Evolutionary conservation across 2,888 invertebrate species (phyloP), one percentile per base, ranked within the genome.

Genomic region (Adelognathus sp.): DNA sequence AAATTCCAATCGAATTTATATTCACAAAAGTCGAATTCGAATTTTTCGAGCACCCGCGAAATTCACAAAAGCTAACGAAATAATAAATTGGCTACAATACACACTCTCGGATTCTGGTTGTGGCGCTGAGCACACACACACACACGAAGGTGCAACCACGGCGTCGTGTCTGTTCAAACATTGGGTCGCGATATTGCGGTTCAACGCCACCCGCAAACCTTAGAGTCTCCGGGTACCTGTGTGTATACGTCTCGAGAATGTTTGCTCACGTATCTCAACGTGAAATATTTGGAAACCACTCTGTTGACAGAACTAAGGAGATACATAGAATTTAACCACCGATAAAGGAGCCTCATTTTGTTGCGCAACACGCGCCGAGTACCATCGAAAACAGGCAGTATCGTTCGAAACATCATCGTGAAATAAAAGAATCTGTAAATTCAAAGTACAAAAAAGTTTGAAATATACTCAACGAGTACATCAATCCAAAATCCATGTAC

Each of bases 101-200:
- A 29, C 14, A 6, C 18, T 18, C 7, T n/a, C 21, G 41, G 16
- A 36, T 41, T 14, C 41, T n/a, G 9, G 18, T 3, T 44, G 44
- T 44, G 6, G 44, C 14, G 14, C n/a, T n/a, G n/a, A n/a, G n/a
- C n/a, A n/a, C 16, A 44, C 44, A 44, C 1, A 3, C 14, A n/a
- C 44, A 44, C 67, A 52, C 52, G 39, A 46, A n/a, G 58, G 21
- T 33, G 58, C 58, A 50, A 60, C 33, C 58, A 46, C 70, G 36
- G 33, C 33, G 50, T 44, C 46, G 14, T 9, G 70, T 70, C 70
- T 70, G 70, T 58, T 70, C 70, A 60, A 70, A 46, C 46, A 70
- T 21, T 36, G 58, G 11, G 27, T 67, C 29, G 67, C 41, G 52
- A 54, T 56, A 67, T 54, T 56, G 39, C 3, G 9, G 6, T 54